Evolutionary conservation across 2,113 vertebrate species (phyloP).

Genomic region (Poicephalus meyeri): DNA sequence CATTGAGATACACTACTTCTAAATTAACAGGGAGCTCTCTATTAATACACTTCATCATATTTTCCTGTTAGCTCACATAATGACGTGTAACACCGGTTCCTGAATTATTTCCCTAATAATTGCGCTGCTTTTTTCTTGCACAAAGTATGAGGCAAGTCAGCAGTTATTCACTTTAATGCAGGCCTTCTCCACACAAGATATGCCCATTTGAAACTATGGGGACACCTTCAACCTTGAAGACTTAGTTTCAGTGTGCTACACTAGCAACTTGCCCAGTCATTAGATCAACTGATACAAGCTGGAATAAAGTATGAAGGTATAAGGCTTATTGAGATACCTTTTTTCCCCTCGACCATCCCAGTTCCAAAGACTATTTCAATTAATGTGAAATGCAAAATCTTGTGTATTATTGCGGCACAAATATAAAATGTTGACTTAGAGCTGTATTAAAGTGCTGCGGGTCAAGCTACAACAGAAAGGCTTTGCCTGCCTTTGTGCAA

Average conservation of each 20-base stretch:
- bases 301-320: background rate
- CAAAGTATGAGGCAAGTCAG: background rate
- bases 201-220: background rate
- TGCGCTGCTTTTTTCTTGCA: background rate
- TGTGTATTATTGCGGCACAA: background rate
- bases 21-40: background rate
- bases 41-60: background rate
- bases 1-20: background rate
- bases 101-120: background rate
- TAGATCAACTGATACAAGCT: background rate
- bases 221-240: background rate
- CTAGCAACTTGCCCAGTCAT: background rate
- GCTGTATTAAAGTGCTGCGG: background rate
- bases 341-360: background rate
- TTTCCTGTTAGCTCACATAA: background rate
- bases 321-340: background rate
- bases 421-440: rapidly evolving
- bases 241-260: background rate
- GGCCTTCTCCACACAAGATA: background rate
- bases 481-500: background rate
- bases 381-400: background rate
- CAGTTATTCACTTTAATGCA: background rate
- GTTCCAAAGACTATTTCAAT: background rate
- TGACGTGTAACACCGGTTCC: background rate
- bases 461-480: background rate